Conservation (phyloP, 2,797 vertebrate species). For the Syngnathus acus region DNA sequence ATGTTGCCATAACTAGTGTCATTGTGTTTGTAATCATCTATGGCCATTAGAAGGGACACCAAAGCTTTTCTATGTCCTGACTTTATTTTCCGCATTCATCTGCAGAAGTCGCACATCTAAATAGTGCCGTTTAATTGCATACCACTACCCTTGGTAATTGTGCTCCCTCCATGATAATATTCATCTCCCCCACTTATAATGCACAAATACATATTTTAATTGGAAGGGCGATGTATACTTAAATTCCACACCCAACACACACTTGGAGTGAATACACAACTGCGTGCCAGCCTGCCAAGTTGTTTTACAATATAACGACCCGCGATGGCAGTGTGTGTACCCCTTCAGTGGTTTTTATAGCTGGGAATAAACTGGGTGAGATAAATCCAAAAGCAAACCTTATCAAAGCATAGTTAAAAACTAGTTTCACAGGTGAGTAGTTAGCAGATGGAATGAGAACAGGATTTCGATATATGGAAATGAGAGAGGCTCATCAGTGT, state of each 20-base stretch:
- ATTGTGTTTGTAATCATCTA: constrained; percentile 48
- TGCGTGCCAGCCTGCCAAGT: constrained; percentile 47
- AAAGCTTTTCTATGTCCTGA: constrained; percentile 23
- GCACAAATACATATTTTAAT: constrained; percentile 63
- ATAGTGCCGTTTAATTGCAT: constrained; percentile 56
- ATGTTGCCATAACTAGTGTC: neutral
- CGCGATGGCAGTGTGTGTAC: constrained; percentile 30
- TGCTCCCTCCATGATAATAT: constrained; percentile 60
- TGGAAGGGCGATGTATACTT: constrained; percentile 60
- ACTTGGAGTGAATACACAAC: constrained; percentile 34
- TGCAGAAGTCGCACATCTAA: constrained; percentile 40
- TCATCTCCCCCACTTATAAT: constrained; percentile 39
- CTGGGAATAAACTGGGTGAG: constrained; percentile 47
- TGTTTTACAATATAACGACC: constrained; percentile 68
- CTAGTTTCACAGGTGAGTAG: constrained; percentile 74
- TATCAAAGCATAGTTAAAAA: constrained; percentile 62
- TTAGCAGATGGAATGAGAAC: constrained; percentile 67
- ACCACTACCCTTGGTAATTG: constrained; percentile 51
- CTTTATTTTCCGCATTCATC: constrained; percentile 52
- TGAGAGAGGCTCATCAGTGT: constrained; percentile 24
- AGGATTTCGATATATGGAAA: constrained; percentile 70
- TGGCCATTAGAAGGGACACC: constrained; percentile 33
- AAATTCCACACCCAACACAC: constrained; percentile 48
- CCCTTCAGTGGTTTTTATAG: constrained; percentile 62
- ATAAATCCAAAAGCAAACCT: constrained; percentile 19